A percentile compares a stretch with the other conserved stretches of the same genome.
Conservation (phyloP, 1,140 invertebrate genomes). For the Brachionus angularis region DNA sequence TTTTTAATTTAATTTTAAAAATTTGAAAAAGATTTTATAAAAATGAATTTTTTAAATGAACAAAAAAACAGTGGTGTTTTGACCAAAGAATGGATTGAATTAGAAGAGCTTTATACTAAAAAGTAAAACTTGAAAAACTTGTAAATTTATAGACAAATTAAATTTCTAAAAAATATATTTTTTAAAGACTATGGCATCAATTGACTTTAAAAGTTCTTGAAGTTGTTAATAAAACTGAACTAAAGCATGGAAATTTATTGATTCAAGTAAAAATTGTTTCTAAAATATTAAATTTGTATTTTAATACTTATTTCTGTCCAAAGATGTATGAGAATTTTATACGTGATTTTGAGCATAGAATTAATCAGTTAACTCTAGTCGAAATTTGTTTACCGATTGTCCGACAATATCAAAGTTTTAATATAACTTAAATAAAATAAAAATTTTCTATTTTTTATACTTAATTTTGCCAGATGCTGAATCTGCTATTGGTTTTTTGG, state of each 20-base stretch:
- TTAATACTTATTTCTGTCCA: constrained; percentile 52
- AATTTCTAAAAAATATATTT: neutral
- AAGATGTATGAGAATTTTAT: constrained; percentile 87
- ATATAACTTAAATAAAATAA: neutral
- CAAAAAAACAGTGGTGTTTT: constrained; percentile 24
- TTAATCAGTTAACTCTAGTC: constrained; percentile 83
- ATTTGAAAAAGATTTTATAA: constrained; percentile 4
- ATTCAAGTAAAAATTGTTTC: constrained; percentile 48
- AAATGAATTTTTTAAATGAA: constrained; percentile 44
- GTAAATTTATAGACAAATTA: neutral
- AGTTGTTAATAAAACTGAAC: constrained; percentile 73
- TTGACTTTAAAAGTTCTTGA: constrained; percentile 76
- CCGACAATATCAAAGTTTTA: no score
- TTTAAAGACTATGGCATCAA: constrained; percentile 84
- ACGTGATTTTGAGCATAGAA: constrained; percentile 87
- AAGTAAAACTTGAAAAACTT: neutral
- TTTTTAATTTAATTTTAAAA: neutral
- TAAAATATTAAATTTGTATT: neutral
- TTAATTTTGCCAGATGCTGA: constrained; percentile 45
- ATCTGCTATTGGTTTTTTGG: constrained; percentile 76
- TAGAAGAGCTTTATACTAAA: constrained; percentile 31
- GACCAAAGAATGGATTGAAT: constrained; percentile 23
- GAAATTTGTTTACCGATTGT: constrained; percentile 78
- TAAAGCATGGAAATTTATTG: constrained; percentile 73
- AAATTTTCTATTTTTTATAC: neutral